Conservation (phyloP, 2,797 vertebrate genomes). For the Circus cinereus region DNA sequence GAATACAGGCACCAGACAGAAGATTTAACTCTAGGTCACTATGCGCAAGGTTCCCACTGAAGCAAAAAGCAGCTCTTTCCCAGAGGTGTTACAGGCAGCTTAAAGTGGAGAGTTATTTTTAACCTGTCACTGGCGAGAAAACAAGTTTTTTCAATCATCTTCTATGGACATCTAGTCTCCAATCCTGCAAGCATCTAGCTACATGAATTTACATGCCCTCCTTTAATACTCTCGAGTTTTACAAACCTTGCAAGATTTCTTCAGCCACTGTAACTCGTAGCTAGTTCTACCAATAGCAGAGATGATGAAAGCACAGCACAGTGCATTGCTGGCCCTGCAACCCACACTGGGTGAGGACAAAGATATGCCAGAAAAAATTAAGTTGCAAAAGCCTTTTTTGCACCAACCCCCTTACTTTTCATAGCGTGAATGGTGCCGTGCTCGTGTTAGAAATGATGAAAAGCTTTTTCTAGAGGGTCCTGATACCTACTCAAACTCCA, state of each 20-base stretch:
- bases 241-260: conserved; percentile 20
- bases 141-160: not conserved
- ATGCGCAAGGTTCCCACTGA: not conserved
- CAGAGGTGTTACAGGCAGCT: not conserved
- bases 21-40: not conserved
- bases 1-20: not conserved
- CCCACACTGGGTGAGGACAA: not conserved
- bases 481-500: not conserved
- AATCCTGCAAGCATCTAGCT: not conserved
- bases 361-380: not conserved
- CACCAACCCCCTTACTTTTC: not conserved
- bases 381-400: not conserved
- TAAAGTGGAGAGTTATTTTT: not conserved
- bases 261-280: not conserved
- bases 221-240: not conserved
- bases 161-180: not conserved
- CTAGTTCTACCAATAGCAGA: not conserved
- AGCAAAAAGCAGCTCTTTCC: not conserved
- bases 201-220: conserved; percentile 27
- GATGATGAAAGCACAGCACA: not conserved
- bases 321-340: not conserved
- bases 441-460: not conserved
- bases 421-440: not conserved
- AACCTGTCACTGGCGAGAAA: not conserved
- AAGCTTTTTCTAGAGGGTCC: not conserved